Conservation (phyloP, 2,888 invertebrate species). For the Morpho achilles region DNA sequence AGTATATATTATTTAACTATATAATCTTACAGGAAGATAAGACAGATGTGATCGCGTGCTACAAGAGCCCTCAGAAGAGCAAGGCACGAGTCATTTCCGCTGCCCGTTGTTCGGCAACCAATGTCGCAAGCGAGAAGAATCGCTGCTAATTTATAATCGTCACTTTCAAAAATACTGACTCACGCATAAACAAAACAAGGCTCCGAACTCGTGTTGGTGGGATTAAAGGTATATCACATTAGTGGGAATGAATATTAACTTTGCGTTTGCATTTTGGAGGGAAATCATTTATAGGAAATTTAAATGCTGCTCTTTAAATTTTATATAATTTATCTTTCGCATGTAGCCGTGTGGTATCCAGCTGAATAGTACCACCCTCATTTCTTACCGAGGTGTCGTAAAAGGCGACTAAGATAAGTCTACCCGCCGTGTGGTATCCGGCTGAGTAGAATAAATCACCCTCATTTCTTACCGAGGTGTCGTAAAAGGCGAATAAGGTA, state of each 20-base stretch:
- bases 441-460: too few relatives aligned
- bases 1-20: slow-evolving; percentile 26
- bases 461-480: too few relatives aligned
- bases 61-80: slow-evolving; percentile 52
- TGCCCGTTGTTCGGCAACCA: slow-evolving; percentile 30
- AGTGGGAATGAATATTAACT: neutral
- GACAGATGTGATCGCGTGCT: slow-evolving; percentile 49
- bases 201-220: slow-evolving; percentile 30
- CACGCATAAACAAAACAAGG: slow-evolving; percentile 48
- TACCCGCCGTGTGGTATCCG: too few relatives aligned
- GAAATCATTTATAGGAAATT: neutral
- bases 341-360: too few relatives aligned
- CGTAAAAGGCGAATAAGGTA: too few relatives aligned
- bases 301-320: too few relatives aligned
- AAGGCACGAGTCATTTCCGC: slow-evolving; percentile 68
- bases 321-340: too few relatives aligned
- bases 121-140: slow-evolving; percentile 62
- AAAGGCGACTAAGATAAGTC: too few relatives aligned
- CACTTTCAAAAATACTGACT: slow-evolving; percentile 67
- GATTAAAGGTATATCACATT: slow-evolving; percentile 15
- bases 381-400: too few relatives aligned
- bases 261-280: neutral
- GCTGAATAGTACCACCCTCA: too few relatives aligned
- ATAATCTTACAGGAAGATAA: slow-evolving; percentile 24
- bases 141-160: slow-evolving; percentile 70